Evolutionary conservation across 2,113 vertebrate genomes (phyloP).

Genomic region (Mustela nigripes): DNA sequence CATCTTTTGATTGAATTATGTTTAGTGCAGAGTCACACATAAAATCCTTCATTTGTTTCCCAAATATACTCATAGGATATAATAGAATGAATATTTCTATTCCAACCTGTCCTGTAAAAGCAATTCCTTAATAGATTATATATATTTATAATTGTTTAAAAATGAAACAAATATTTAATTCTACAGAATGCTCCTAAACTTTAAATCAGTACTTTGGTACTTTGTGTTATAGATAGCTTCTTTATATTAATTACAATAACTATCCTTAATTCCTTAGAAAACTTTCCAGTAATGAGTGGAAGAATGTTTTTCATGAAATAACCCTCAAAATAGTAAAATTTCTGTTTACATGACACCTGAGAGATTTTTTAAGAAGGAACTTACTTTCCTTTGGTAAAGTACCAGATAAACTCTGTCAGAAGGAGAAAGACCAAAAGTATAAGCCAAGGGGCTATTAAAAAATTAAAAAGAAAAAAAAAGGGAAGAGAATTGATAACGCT

Average conservation of each 20-base stretch:
- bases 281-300: background rate
- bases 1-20: background rate
- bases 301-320: background rate
- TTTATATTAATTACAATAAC: background rate
- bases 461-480: background rate
- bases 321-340: background rate
- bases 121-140: background rate
- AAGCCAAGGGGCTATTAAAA: background rate
- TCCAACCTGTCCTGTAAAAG: background rate
- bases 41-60: background rate
- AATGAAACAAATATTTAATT: background rate
- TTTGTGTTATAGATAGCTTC: background rate
- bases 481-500: background rate
- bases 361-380: background rate
- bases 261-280: background rate
- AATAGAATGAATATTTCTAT: background rate
- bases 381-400: background rate
- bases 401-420: background rate
- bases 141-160: background rate
- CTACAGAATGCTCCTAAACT: background rate
- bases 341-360: background rate
- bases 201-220: background rate
- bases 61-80: background rate
- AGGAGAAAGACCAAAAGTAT: background rate
- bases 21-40: background rate